These are phyloP conservation scores for Pachypsylla venusta DNA, from an alignment of 1,140 invertebrate species.

Conservation along the genomic window DNA sequence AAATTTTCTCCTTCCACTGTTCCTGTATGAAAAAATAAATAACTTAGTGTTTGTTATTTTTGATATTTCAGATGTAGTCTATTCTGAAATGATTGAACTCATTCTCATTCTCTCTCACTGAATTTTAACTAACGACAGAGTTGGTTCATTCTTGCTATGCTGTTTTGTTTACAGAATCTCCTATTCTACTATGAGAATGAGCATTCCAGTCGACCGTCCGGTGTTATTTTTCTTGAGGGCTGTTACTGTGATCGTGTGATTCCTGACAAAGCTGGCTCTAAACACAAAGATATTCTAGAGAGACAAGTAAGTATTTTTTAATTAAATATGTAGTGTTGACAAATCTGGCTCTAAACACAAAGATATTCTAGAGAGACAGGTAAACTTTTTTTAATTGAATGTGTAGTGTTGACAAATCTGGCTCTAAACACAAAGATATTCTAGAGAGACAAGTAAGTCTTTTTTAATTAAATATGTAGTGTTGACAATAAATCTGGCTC, in stretches of 20 bases:
- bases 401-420: constrained; percentile 29
- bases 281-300: constrained; percentile 36
- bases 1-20: too few species aligned
- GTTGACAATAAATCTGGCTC: constrained; percentile 26
- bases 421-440: constrained; percentile 33
- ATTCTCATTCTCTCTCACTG: too few species aligned
- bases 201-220: constrained; percentile 54
- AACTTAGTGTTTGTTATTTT: too few species aligned
- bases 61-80: too few species aligned
- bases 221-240: constrained; percentile 72
- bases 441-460: constrained; percentile 40
- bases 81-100: too few species aligned
- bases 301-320: constrained; percentile 36
- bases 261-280: constrained; percentile 30
- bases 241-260: constrained; percentile 75
- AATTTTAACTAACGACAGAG: too few species aligned
- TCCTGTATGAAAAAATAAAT: too few species aligned
- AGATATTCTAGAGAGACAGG: constrained; percentile 40
- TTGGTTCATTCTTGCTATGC: neutral
- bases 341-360: constrained; percentile 32
- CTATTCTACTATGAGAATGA: constrained; percentile 85
- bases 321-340: too few species aligned
- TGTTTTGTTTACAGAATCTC: constrained; percentile 47
- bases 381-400: constrained; percentile 27
- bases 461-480: too few species aligned